Base-by-base conservation (phyloP, 2,113 vertebrate genomes). In the Leptosomus discolor region DNA sequence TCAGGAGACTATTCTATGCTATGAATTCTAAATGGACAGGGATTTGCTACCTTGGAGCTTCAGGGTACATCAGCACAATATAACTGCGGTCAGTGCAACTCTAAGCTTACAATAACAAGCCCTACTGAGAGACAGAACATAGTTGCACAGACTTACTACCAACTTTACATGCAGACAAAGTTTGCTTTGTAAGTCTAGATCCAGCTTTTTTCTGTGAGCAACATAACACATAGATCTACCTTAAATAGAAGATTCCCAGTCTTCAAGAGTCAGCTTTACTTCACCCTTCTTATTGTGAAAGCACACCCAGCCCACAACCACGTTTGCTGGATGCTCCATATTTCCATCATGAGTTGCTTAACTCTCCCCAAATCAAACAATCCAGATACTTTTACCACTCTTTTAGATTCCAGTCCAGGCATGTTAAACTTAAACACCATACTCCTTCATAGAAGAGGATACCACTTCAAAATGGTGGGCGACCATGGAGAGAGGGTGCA, bases 1-100 rank as follows among this genome's bases (percentile, higher is more conserved):
- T 57, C 86, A 43, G 80, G 83, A 95, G 94, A 70, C 12, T 5
- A 11, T n/a, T 69, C 45, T 60, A 6, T 26, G 50, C 71, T 65
- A 30, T 73, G 91, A 94, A 92, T 96, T 86, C 68, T 67, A 84
- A 96, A 70, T 9, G 71, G 89, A 64, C 50, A 54, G 41, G 41
- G 83, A 68, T 68, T 83, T 83, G 45, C 71, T 81, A 6, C 68
- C 54, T 85, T n/a, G 75, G 29, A 50, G 63, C 92, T 83, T 57
- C 76, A 46, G 83, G 83, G 54, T 34, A 46, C 26, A 27, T 30
- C 58, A 57, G 54, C 71, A 77, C 68, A 63, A 16, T 16, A 2
- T 10, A 58, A 74, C n/a, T 15, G 50, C 0, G 5, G 54, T 18
- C 3, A 4, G 39, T 10, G 46, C 45, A 61, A 21, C 50, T 61